Evolutionary conservation across 2,797 vertebrate genomes (phyloP).

Genomic region (Oryzias dopingdopingensis): DNA sequence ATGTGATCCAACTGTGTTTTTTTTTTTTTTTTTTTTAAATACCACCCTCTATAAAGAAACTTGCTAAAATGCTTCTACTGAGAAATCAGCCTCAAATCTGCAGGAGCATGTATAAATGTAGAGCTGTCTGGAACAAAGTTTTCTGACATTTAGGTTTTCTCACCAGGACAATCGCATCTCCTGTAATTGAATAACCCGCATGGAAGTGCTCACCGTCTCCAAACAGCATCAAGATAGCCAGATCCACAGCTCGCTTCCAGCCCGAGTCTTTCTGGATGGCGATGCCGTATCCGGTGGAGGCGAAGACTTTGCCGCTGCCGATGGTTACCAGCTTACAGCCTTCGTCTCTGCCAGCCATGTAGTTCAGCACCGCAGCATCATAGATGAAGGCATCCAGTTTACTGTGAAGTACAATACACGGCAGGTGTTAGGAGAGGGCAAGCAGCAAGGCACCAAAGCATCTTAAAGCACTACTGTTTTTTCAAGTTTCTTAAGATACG

Average conservation of each 20-base stretch:
- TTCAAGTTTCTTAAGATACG: too few species aligned
- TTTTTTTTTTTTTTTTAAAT: too few species aligned
- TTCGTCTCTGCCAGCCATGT: constrained; percentile 98
- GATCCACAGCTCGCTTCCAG: constrained; percentile 96
- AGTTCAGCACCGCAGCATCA: constrained; percentile 96
- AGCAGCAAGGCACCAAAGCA: not conserved
- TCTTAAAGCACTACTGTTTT: too few species aligned
- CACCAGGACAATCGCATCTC: too few species aligned
- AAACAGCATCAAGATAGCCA: constrained; percentile 93
- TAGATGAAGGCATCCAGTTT: constrained; percentile 99
- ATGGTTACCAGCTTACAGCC: constrained; percentile 98
- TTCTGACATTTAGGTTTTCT: too few species aligned
- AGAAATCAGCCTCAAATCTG: too few species aligned
- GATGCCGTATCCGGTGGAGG: constrained; percentile 96
- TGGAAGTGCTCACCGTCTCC: constrained; percentile 82
- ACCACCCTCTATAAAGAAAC: too few species aligned
- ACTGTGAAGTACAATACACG: constrained; percentile 64
- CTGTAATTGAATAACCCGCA: too few species aligned
- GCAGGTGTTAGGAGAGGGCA: constrained; percentile 8
- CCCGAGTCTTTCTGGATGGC: constrained; percentile 97
- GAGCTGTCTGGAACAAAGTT: too few species aligned
- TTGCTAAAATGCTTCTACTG: too few species aligned
- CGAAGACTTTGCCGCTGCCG: constrained; percentile 96
- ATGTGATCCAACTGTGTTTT: too few species aligned
- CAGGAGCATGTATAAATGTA: too few species aligned